Evolutionary conservation across 2,888 invertebrate species (phyloP).

Genomic region (Sphaerophoria rueppellii): DNA sequence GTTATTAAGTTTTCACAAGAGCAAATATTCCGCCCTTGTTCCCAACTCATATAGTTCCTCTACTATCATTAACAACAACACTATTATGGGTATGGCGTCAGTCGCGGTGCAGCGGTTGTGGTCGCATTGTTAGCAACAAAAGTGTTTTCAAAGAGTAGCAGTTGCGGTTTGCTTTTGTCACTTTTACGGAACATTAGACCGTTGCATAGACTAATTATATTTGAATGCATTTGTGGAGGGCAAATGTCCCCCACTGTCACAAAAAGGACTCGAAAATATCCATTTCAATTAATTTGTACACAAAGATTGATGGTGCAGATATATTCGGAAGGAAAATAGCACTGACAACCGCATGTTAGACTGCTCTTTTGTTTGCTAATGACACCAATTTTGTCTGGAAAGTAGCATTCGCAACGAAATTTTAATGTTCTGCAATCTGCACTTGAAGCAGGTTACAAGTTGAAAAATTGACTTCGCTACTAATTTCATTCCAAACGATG

Average conservation of each 20-base stretch:
- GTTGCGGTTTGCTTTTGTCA: constrained; percentile 40
- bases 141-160: not conserved
- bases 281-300: constrained; percentile 60
- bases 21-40: not conserved
- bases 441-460: too few relatives aligned
- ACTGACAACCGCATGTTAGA: not conserved
- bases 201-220: constrained; percentile 65
- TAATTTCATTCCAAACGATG: too few relatives aligned
- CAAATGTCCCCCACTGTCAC: not conserved
- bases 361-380: constrained; percentile 13
- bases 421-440: too few relatives aligned
- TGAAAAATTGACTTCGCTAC: too few relatives aligned
- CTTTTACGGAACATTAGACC: constrained; percentile 62
- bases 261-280: constrained; percentile 34
- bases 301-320: constrained; percentile 30
- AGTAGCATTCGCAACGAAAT: not conserved
- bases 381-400: not conserved
- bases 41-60: constrained; percentile 6
- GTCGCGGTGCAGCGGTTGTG: not conserved
- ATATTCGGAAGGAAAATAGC: not conserved
- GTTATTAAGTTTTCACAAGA: too few relatives aligned
- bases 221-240: constrained; percentile 5
- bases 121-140: not conserved
- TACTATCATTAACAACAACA: not conserved
- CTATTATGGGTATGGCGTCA: not conserved